Conservation (phyloP, 2,797 vertebrate species). For the Pachyuromys duprasi region DNA sequence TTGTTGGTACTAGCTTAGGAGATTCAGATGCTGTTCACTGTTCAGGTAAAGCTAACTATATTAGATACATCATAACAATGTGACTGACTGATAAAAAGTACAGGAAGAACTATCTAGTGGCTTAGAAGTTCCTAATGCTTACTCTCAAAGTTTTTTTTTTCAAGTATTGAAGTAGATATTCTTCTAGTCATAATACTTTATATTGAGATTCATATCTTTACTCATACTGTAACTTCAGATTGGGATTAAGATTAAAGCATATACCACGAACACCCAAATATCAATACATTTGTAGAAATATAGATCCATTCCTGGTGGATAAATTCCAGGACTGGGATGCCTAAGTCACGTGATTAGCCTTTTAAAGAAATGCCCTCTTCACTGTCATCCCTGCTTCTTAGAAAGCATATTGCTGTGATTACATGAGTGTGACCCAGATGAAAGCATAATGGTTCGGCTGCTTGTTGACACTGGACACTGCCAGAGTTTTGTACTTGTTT, state of each 20-base stretch:
- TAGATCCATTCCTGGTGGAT: accelerated
- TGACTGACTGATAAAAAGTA: neutral
- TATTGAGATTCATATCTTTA: slow-evolving; percentile 26
- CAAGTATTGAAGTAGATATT: neutral
- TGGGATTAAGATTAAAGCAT: neutral
- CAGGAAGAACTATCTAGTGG: neutral
- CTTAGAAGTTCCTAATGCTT: neutral
- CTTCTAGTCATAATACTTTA: neutral
- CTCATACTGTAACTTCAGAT: neutral
- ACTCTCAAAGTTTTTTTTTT: neutral
- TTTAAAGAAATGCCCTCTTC: neutral
- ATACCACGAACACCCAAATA: neutral
- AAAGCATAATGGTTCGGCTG: neutral
- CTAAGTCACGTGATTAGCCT: neutral
- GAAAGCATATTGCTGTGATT: neutral
- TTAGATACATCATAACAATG: neutral
- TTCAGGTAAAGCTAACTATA: neutral
- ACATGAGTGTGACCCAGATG: neutral
- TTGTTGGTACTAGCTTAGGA: neutral
- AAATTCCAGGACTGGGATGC: neutral
- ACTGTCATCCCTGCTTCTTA: neutral
- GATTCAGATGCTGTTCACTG: neutral
- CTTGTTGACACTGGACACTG: neutral
- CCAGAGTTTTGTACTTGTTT: neutral
- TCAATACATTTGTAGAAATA: accelerated